A percentile compares a stretch with the other conserved stretches of the same genome.
phyloP scores from a whole-genome alignment of 2,113 vertebrate genomes.

The Mesitornis unicolor region DNA sequence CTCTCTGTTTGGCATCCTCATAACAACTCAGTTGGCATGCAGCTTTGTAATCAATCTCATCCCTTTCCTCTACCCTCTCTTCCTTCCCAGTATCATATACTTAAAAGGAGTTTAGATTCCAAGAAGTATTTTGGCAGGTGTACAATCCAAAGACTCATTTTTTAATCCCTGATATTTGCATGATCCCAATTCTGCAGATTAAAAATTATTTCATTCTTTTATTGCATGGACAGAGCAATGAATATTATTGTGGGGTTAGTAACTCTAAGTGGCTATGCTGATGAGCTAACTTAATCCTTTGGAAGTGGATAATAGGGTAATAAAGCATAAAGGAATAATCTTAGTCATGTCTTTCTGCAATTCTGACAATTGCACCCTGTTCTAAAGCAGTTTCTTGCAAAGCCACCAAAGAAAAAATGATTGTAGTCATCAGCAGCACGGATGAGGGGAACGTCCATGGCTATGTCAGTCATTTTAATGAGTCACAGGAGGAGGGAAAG shows the following conservation, averaged over 20 bases:
- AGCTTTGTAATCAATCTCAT: conserved; percentile 58
- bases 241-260: conserved; percentile 26
- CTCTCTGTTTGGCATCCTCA: neutral
- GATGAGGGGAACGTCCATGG: neutral
- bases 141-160: conserved; percentile 47
- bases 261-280: conserved; percentile 20
- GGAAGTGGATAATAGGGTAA: conserved; percentile 32
- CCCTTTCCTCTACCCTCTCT: neutral
- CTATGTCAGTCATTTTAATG: conserved; percentile 65
- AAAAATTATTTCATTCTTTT: conserved; percentile 49
- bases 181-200: conserved; percentile 49
- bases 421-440: neutral
- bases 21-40: conserved; percentile 56
- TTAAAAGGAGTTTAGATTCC: conserved; percentile 46
- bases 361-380: conserved; percentile 16
- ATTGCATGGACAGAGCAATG: neutral
- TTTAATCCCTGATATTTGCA: conserved; percentile 1
- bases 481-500: conserved; percentile 49
- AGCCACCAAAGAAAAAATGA: conserved; percentile 3
- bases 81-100: conserved; percentile 46
- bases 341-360: conserved; percentile 19
- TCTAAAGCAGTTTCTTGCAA: conserved; percentile 19
- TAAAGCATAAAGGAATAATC: conserved; percentile 12
- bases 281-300: conserved; percentile 33
- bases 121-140: conserved; percentile 49